Evolutionary conservation across 2,888 invertebrate genomes (phyloP), one percentile per base, ranked within the genome.

Genomic region (Brachypterus glaber): DNA sequence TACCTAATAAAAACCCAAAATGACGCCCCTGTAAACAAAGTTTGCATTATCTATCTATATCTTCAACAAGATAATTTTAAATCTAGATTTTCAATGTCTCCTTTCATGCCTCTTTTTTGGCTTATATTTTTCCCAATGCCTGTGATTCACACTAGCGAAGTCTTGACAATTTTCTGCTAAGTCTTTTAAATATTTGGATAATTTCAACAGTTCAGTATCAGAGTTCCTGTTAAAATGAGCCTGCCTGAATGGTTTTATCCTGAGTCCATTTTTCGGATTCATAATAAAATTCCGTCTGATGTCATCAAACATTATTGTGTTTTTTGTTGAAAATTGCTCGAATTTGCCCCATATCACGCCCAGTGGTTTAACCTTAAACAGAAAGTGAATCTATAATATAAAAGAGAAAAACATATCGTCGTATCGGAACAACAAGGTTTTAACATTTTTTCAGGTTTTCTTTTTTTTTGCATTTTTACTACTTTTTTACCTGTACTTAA

Each of bases 301-400:
- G 56, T 97, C 96, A 59, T 97, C 96, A 54, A 97, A 89, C 95
- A 97, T 97, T 45, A 97, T 92, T 0, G 95, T 96, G 62, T 97
- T 97, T 58, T 84, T 85, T 0, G 83, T 70, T 32, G 76, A 82
- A 66, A 88, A 96, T 58, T 93, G 88, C 1, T 82, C 74, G 59
- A 80, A 95, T 58, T 91, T 88, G 9, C 93, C 95, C 96, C 96
- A 97, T 46, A 97, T 92, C 1, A 97, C 89, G 4, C 91, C 93
- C 39, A 97, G 68, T 0, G 96, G 95, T 69, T 96, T 96, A 0
- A 87, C 85, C 85, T 86, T 66, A 39, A 49, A 51, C 16, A 45
- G 56, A 30, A 33, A 17, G 4, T 18, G 16, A 8, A 18, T 16
- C 13, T 17, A 13, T 32, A n/a, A 13, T 11, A 9, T 4, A 16